A percentile compares a stretch with the other conserved stretches of the same genome.
These are phyloP conservation scores for Sula dactylatra DNA, from an alignment of 2,113 vertebrate species.

Conservation along the genomic window DNA sequence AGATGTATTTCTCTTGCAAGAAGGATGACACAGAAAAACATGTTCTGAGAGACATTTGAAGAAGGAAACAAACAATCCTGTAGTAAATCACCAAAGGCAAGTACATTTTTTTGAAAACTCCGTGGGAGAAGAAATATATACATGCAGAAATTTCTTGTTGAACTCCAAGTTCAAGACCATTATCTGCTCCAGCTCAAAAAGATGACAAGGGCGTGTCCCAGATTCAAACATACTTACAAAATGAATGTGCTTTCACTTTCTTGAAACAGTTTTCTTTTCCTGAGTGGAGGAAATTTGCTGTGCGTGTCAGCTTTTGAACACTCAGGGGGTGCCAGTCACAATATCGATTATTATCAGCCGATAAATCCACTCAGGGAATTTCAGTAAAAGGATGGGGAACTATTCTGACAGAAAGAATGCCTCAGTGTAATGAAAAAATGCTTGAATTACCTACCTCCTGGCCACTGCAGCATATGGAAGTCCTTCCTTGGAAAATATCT, in stretches of 20 bases:
- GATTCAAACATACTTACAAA: background rate
- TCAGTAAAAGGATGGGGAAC: conserved; percentile 35
- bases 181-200: background rate
- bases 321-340: conserved; percentile 37
- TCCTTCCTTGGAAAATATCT: conserved; percentile 37
- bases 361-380: conserved; percentile 51
- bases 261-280: background rate
- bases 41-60: conserved; percentile 24
- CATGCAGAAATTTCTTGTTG: background rate
- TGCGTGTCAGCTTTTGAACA: conserved; percentile 35
- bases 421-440: conserved; percentile 27
- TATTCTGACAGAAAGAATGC: conserved; percentile 52
- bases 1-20: conserved; percentile 43
- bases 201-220: background rate
- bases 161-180: background rate
- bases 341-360: conserved; percentile 63
- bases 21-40: conserved; percentile 53
- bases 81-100: conserved; percentile 7
- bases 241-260: background rate
- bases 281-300: conserved; percentile 27
- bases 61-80: conserved; percentile 7
- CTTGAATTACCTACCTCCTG: conserved; percentile 34
- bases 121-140: background rate
- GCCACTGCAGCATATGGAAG: conserved; percentile 10
- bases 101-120: conserved; percentile 13